These are phyloP conservation scores for Clistopyga incitator DNA, from an alignment of 2,888 invertebrate genomes.

Conservation along the genomic window DNA sequence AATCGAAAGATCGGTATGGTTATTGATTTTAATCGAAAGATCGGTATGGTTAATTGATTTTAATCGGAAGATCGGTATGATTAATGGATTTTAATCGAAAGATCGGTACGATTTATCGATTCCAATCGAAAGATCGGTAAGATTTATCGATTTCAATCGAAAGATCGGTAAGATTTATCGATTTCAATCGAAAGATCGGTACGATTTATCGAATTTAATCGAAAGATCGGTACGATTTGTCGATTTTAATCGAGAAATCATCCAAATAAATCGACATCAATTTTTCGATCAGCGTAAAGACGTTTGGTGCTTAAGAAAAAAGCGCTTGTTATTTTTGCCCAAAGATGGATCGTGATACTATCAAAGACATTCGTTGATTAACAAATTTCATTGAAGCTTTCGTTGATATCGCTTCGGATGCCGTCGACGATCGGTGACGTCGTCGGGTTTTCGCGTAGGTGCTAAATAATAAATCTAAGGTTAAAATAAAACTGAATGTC, in stretches of 20 bases:
- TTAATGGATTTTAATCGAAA: not conserved
- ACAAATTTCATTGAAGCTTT: slow-evolving; percentile 38
- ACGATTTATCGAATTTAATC: not conserved
- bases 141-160: no score
- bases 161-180: no score
- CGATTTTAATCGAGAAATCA: not conserved
- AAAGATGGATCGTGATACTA: slow-evolving; percentile 24
- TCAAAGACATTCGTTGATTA: slow-evolving; percentile 21
- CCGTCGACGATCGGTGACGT: slow-evolving; percentile 45
- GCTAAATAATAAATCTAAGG: slow-evolving; percentile 47
- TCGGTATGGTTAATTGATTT: no score
- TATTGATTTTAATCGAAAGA: no score
- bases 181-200: no score
- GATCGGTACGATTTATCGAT: no score
- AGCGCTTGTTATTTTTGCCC: not conserved
- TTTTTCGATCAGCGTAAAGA: not conserved
- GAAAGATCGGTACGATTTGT: not conserved
- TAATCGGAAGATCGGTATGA: not conserved
- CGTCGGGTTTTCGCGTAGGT: slow-evolving; percentile 63
- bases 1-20: not conserved
- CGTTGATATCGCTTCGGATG: slow-evolving; percentile 61
- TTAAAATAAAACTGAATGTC: slow-evolving; percentile 53
- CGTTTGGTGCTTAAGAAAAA: not conserved
- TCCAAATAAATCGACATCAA: not conserved
- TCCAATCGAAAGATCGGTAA: no score